Evolutionary conservation across 2,113 vertebrate genomes (phyloP), one percentile per base, ranked within the genome.

Genomic region (Lepisosteus oculatus): DNA sequence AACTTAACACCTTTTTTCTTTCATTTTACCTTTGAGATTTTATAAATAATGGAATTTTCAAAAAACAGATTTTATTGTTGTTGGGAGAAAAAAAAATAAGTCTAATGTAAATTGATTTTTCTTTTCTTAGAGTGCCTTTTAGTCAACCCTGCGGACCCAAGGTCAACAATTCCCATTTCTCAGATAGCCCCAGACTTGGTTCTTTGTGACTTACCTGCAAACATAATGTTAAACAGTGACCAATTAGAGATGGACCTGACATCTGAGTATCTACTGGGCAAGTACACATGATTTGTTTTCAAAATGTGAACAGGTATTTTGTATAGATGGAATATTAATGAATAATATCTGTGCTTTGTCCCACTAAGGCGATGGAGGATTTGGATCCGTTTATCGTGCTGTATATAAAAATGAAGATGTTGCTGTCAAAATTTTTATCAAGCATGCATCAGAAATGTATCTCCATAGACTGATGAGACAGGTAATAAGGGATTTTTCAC

Each of bases 341-440:
- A 8, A 11, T 8, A 54, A 7, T 70, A 70, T 65, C 7, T 55
- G 57, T 75, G 67, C 74, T 76, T 55, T 72, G 17, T 72, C 8
- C 74, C 72, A 47, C 61, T 45, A 80, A 99, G 97, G 97, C 43
- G 92, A 95, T 51, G 97, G 97, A n/a, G 96, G 97, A 9, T 99
- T 98, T 88, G 97, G 97, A 68, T 97, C 96, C 0, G 97, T 99
- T 14, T 99, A 98, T 71, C 92, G 93, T 79, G 96, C 96, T 0
- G 74, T 90, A 55, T 99, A 99, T 51, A 91, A 84, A 82, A 93
- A 95, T 8, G 93, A 98, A 85, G 95, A 98, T 29, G 96, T 96
- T 9, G 97, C 97, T 0, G 95, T 99, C 68, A 99, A 99, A 88
- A 90, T 99, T 77, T 99, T 99, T 84, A 98, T 97, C 87, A 98